Evolutionary conservation across 2,888 invertebrate species (phyloP).

Genomic region (Oligia strigilis): DNA sequence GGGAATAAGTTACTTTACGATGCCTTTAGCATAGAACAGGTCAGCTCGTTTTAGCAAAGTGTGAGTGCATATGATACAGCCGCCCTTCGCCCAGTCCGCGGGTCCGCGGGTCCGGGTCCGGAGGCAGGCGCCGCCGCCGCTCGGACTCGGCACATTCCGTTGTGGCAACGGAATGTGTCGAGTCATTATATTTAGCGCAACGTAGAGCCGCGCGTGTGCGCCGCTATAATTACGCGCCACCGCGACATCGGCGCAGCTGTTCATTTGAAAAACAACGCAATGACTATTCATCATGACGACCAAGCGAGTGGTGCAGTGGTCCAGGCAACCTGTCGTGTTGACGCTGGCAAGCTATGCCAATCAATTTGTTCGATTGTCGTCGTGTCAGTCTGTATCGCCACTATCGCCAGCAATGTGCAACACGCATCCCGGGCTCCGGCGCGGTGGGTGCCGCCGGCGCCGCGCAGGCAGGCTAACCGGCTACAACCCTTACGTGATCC

Average conservation of each 20-base stretch:
- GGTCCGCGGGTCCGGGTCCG: not conserved
- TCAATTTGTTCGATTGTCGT: not conserved
- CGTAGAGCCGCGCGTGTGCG: not conserved
- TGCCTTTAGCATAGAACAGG: not conserved
- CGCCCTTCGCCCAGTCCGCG: not conserved
- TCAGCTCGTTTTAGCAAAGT: not conserved
- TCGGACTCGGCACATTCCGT: not conserved
- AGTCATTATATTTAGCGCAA: not conserved
- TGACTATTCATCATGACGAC: not conserved
- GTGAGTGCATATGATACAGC: not conserved
- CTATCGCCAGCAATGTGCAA: too few species aligned
- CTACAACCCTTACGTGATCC: too few species aligned
- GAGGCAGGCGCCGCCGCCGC: not conserved
- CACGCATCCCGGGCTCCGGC: too few species aligned
- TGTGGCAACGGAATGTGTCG: too few species aligned
- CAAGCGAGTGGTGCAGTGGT: not conserved
- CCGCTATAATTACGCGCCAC: conserved; percentile 9
- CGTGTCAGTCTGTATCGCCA: too few species aligned
- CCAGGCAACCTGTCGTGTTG: too few species aligned
- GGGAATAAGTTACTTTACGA: not conserved
- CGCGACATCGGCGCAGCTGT: not conserved
- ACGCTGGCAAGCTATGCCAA: not conserved
- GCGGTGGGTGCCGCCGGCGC: not conserved
- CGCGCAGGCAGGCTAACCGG: not conserved
- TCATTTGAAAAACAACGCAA: not conserved